Percentiles rank a stretch among this genome's conserved stretches.
These are phyloP conservation scores for Schizopygopsis malacanthus DNA, from an alignment of 2,797 vertebrate genomes.

Conservation along the genomic window DNA sequence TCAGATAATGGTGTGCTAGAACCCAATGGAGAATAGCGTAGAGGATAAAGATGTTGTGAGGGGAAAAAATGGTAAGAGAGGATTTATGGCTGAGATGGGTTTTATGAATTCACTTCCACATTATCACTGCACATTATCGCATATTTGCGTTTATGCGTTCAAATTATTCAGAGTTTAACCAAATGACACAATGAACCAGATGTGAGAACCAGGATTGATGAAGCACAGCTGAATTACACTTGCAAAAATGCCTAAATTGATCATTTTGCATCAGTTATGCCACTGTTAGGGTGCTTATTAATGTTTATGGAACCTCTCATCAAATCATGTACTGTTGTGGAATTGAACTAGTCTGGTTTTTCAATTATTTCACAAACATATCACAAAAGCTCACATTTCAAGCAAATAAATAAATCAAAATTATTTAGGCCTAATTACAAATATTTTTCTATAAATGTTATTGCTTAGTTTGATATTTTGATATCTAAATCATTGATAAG, in stretches of 20 bases:
- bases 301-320: not conserved
- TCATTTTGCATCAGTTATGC: not conserved
- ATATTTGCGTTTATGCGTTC: not conserved
- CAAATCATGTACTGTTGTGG: not conserved
- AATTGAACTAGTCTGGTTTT: not conserved
- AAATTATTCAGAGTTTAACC: not conserved
- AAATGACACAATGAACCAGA: not conserved
- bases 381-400: not conserved
- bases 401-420: not conserved
- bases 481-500: not conserved
- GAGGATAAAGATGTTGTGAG: not conserved
- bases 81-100: not conserved
- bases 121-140: not conserved
- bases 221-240: not conserved
- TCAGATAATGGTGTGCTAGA: not conserved
- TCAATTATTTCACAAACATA: not conserved
- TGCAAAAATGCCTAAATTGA: not conserved
- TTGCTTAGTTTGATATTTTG: not conserved
- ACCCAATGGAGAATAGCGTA: not conserved
- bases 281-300: not conserved
- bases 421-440: not conserved
- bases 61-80: not conserved
- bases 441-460: not conserved
- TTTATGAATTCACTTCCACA: slow-evolving; percentile 27
- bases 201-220: not conserved